Evolutionary conservation across 2,113 vertebrate species (phyloP).

Genomic region (Willisornis vidua): DNA sequence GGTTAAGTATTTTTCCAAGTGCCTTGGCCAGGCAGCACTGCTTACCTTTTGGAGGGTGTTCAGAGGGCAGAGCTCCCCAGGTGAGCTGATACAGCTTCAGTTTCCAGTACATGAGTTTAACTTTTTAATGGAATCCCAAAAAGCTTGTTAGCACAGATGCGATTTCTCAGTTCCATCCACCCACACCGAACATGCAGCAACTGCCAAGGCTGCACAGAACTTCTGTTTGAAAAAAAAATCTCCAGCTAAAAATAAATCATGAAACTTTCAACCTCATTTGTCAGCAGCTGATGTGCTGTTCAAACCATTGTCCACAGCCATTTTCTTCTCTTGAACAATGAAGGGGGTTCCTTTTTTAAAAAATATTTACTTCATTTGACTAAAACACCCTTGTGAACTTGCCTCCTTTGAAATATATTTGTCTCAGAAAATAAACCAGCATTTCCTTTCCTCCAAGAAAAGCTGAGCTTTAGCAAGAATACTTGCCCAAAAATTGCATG

Average conservation of each 20-base stretch:
- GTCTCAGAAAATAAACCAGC: background rate
- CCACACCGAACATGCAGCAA: conserved; percentile 21
- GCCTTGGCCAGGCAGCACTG: background rate
- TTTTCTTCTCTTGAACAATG: conserved; percentile 35
- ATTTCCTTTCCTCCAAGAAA: background rate
- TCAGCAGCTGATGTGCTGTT: conserved; percentile 1
- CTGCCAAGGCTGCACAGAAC: conserved; percentile 37
- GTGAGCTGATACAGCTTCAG: conserved; percentile 27
- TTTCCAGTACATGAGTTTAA: conserved; percentile 59
- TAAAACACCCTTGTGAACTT: background rate
- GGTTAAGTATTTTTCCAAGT: background rate
- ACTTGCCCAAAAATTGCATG: conserved; percentile 23
- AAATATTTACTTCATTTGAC: conserved; percentile 7
- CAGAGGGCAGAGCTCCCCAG: conserved; percentile 22
- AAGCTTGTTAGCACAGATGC: conserved; percentile 11
- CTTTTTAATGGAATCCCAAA: conserved; percentile 41
- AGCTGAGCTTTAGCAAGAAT: background rate
- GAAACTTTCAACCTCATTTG: background rate
- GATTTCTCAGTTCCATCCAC: conserved; percentile 41
- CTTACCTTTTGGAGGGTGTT: conserved; percentile 50
- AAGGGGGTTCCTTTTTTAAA: background rate
- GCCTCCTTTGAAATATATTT: conserved; percentile 14
- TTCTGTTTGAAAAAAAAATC: conserved; percentile 10
- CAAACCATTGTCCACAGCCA: background rate
- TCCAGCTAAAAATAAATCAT: conserved; percentile 57